Conservation (phyloP, 2,113 vertebrate genomes). For the Nerophis lumbriciformis region DNA sequence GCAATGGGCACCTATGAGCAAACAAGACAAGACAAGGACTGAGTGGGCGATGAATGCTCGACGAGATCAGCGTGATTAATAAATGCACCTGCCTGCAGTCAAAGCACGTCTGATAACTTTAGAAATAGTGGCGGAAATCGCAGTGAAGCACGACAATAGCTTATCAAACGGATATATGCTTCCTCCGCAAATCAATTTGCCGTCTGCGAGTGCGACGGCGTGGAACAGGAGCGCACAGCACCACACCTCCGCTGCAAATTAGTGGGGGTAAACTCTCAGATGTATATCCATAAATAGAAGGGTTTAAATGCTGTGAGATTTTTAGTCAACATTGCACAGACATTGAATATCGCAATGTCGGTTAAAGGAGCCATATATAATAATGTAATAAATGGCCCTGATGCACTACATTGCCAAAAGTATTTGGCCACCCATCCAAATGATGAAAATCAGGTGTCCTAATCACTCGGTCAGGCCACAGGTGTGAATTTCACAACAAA, state of each 20-base stretch:
- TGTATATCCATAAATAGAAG: background rate
- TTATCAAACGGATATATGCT: background rate
- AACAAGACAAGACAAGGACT: background rate
- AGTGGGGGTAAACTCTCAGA: too few relatives aligned
- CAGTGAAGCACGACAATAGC: background rate
- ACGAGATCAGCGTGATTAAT: too few relatives aligned
- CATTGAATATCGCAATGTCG: too few relatives aligned
- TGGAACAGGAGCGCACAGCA: background rate
- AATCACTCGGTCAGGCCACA: too few relatives aligned
- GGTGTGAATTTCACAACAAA: too few relatives aligned
- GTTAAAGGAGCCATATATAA: too few relatives aligned
- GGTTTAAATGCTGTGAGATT: background rate
- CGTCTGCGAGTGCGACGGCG: background rate
- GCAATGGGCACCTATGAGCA: too few relatives aligned
- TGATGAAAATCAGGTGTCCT: too few relatives aligned
- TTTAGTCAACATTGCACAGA: background rate
- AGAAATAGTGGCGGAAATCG: background rate
- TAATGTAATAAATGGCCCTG: too few relatives aligned
- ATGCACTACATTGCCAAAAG: too few relatives aligned
- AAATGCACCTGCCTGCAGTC: background rate
- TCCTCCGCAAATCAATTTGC: background rate
- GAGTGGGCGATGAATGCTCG: background rate
- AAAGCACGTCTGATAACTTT: background rate
- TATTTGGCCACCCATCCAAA: too few relatives aligned
- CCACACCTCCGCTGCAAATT: background rate